Base-by-base conservation (phyloP, 2,113 vertebrate species). In the Chaetorhynchus papuensis region DNA sequence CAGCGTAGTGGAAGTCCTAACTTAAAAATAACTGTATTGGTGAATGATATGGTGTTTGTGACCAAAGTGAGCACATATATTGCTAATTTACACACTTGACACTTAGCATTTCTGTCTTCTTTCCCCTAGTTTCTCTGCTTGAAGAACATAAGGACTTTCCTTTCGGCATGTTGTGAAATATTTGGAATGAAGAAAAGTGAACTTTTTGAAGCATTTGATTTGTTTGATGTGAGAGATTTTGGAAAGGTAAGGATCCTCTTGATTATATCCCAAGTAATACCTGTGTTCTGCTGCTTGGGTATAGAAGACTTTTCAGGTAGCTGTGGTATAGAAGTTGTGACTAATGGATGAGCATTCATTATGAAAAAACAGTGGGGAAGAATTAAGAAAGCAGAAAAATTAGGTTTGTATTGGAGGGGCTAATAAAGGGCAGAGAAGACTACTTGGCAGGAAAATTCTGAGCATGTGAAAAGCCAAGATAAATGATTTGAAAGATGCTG, bases 71-170 rank as follows among this genome's bases (percentile, higher is more conserved):
- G 30, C 5, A 22, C 1, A 2, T 10, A 9, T 27, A 15, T 80
- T 81, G 47, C 28, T 72, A 42, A 53, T 15, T 54, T 3, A 53
- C 16, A 5, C 11, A 33, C 39, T 91, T 77, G 57, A 94, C 27
- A 15, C 33, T 83, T 28, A 53, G 2, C 28, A 14, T 10, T 86
- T 92, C 85, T 90, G 35, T 87, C 89, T 90, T 82, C 74, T 82
- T 63, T 15, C 31, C 83, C 52, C 13, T 97, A 99, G 99, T 99
- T 99, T 97, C 98, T 99, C 72, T 99, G 99, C 97, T 96, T 99
- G 98, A 99, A 99, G 98, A 99, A 99, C 79, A 99, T 99, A 98
- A 98, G 99, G 94, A 99, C 99, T 2, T 99, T 99, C 94, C 98
- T 99, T 95, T 94, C 92, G 0, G 98, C 98, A 15, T 99, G 99